Evolutionary conservation across 2,888 invertebrate genomes (phyloP).

Genomic region (Netelia fuscicornis): DNA sequence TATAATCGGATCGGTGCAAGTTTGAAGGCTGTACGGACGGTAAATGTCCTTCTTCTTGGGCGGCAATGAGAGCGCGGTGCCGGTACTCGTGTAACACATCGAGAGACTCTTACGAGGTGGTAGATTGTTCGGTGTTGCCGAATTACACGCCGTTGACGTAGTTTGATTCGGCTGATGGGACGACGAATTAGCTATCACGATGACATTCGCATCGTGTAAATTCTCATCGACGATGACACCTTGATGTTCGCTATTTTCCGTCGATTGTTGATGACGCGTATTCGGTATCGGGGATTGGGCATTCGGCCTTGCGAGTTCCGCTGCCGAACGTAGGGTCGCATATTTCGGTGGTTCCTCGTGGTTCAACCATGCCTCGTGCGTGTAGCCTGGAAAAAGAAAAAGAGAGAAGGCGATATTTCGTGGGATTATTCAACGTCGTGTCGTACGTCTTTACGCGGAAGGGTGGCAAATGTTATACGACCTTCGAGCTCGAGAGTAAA

Average conservation of each 20-base stretch:
- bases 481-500: neutral
- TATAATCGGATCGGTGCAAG: constrained; percentile 85
- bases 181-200: constrained; percentile 42
- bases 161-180: constrained; percentile 69
- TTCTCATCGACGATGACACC: constrained; percentile 5
- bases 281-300: constrained; percentile 74
- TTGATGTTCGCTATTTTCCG: constrained; percentile 51
- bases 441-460: neutral
- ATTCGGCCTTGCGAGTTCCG: constrained; percentile 84
- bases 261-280: constrained; percentile 64
- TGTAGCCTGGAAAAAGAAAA: constrained; percentile 78
- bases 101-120: constrained; percentile 88
- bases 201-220: constrained; percentile 80
- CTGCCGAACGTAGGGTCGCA: constrained; percentile 86
- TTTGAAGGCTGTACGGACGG: constrained; percentile 91
- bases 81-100: constrained; percentile 95
- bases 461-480: neutral
- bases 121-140: constrained; percentile 71
- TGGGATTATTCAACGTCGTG: neutral
- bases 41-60: constrained; percentile 97
- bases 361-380: constrained; percentile 83
- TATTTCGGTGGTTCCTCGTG: constrained; percentile 86
- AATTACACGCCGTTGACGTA: constrained; percentile 71
- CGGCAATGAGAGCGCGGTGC: constrained; percentile 92
- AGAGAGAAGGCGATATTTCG: constrained; percentile 1